Evolutionary conservation across 1,140 invertebrate genomes (phyloP).

Genomic region (Agrilus planipennis): DNA sequence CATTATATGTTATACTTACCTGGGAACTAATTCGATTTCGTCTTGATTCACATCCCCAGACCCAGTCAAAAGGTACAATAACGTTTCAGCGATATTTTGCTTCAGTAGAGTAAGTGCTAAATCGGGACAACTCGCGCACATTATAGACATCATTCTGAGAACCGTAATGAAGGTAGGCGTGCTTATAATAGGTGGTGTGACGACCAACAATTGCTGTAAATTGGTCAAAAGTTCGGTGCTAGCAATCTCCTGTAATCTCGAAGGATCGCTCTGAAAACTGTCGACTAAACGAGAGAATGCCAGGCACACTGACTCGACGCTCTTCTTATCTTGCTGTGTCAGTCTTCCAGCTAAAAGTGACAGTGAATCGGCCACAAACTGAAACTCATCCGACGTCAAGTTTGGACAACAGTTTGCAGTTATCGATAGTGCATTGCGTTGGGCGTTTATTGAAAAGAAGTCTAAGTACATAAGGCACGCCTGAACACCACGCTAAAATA

Average conservation of each 20-base stretch:
- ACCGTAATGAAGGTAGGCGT: slow-evolving; percentile 93
- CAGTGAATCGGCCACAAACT: slow-evolving; percentile 80
- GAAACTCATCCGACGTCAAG: slow-evolving; percentile 85
- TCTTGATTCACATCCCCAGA: slow-evolving; percentile 50
- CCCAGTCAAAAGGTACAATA: slow-evolving; percentile 84
- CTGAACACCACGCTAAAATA: slow-evolving; percentile 73
- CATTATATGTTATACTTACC: slow-evolving; percentile 12
- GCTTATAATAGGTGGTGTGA: slow-evolving; percentile 84
- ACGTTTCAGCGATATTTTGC: slow-evolving; percentile 90
- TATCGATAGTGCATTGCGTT: slow-evolving; percentile 86
- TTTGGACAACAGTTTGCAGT: slow-evolving; percentile 96
- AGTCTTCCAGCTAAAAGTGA: slow-evolving; percentile 73
- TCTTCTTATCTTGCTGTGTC: slow-evolving; percentile 94
- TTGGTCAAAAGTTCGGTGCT: slow-evolving; percentile 85
- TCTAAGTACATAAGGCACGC: slow-evolving; percentile 93
- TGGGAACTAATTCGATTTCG: slow-evolving; percentile 66
- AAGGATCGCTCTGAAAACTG: slow-evolving; percentile 87
- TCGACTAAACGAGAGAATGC: slow-evolving; percentile 94
- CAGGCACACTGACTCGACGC: slow-evolving; percentile 91
- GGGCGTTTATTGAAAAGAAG: slow-evolving; percentile 95
- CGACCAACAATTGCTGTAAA: slow-evolving; percentile 83
- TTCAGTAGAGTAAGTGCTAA: slow-evolving; percentile 81
- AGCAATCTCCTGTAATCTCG: slow-evolving; percentile 87
- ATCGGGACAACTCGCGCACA: slow-evolving; percentile 90
- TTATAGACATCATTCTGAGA: slow-evolving; percentile 85